A percentile compares a stretch with the other conserved stretches of the same genome.
Evolutionary conservation across 92 coral and sea anemone species (phyloP).

Genomic region (Diadumene lineata): DNA sequence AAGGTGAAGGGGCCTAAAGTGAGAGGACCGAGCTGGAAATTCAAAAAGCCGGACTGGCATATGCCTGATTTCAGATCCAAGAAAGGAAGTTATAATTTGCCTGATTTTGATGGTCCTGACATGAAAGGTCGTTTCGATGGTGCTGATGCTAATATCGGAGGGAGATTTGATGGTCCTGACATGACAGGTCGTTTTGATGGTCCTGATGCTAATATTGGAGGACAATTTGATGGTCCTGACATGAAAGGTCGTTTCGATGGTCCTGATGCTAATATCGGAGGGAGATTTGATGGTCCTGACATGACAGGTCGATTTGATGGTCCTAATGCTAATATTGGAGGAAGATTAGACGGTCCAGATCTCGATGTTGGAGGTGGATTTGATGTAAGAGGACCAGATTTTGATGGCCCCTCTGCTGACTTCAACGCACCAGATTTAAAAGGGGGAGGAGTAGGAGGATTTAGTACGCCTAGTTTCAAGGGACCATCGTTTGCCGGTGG

Average conservation of each 20-base stretch:
- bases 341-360: slow-evolving; percentile 6
- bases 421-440: slow-evolving; percentile 23
- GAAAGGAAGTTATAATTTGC: neutral
- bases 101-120: slow-evolving; percentile 1
- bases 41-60: slow-evolving; percentile 23
- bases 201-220: neutral
- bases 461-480: slow-evolving; percentile 12
- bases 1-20: slow-evolving; percentile 9
- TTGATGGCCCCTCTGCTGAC: neutral
- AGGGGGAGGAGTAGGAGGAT: slow-evolving; percentile 3
- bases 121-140: slow-evolving; percentile 8
- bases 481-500: slow-evolving; percentile 37
- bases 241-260: neutral
- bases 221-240: neutral
- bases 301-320: neutral
- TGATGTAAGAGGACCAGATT: slow-evolving; percentile 13
- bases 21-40: slow-evolving; percentile 1
- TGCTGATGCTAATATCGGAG: neutral
- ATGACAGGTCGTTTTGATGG: slow-evolving; percentile 12
- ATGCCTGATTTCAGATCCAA: neutral
- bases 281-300: neutral
- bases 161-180: neutral
- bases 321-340: neutral
- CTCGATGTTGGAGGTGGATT: slow-evolving; percentile 15
- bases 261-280: neutral